Evolutionary conservation across 2,113 vertebrate species (phyloP), one percentile per base, ranked within the genome.

Genomic region (Collichthys lucidus): DNA sequence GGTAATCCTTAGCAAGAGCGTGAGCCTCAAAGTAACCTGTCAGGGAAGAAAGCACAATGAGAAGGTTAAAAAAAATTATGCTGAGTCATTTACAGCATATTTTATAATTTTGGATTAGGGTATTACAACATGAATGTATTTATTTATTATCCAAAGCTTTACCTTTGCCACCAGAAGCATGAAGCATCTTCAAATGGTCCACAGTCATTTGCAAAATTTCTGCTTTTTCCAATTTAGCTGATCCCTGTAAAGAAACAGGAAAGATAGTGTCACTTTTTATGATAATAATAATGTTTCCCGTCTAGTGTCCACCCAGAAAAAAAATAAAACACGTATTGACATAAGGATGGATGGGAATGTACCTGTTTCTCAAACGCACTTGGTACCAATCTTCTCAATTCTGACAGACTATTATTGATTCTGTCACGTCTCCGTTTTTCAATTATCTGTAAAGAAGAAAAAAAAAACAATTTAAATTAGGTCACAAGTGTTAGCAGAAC

Each of bases 281-380:
- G 1, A 46, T 14, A 63, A 5, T n/a, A 5, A 40, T 47, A 35
- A 40, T 47, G 26, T 19, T 40, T 40, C 19, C 2, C 20, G 17
- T 24, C 0, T 2, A 1, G 3, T 19, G 9, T 46, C 4, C 12
- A 68, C 31, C 6, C 22, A 16, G 16, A 31, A 20, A 22, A n/a
- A 47, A 22, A n/a, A 47, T 40, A 40, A 50, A 62, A 26, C 12
- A 44, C 31, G 14, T 1, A 74, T 11, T 6, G 6, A 2, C 11
- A 65, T 24, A 24, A 0, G 3, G 4, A 12, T 26, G 19, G 12
- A 31, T 10, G 1, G 0, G 62, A 24, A 26, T 17, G 49, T 71
- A 99, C 98, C 97, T 99, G 98, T 94, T 99, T 99, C 90, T 99
- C 98, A 80, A 99, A 99, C 52, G 98, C 98, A 89, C 97, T 99